A percentile compares a stretch with the other conserved stretches of the same genome.
Conservation (phyloP, 2,888 invertebrate species). For the Tenthredo livida region DNA sequence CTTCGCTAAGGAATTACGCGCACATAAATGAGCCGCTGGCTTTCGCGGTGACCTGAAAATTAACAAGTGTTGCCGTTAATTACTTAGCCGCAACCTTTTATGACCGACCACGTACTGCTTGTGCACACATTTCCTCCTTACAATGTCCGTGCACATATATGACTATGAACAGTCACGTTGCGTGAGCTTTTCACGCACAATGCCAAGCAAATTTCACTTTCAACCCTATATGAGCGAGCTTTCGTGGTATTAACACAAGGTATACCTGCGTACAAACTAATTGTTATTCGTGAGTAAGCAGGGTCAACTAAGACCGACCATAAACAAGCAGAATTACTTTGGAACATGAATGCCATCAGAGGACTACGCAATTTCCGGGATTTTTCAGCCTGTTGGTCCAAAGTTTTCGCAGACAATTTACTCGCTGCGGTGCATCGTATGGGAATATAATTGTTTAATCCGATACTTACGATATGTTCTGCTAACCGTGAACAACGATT, state of each 20-base stretch:
- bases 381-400: neutral
- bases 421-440: neutral
- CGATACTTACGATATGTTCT: neutral
- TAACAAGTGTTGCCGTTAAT: constrained; percentile 30
- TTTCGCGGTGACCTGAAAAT: constrained; percentile 10
- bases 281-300: constrained; percentile 32
- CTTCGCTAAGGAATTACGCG: neutral
- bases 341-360: neutral
- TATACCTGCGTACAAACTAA: constrained; percentile 2
- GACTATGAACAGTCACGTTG: constrained; percentile 13
- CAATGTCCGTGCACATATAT: neutral
- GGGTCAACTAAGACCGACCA: constrained; percentile 35
- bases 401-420: neutral
- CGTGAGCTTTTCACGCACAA: constrained; percentile 33
- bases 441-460: neutral
- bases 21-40: neutral
- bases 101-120: neutral
- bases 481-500: constrained; percentile 10
- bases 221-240: neutral
- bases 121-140: constrained; percentile 3
- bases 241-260: constrained; percentile 13
- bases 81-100: neutral
- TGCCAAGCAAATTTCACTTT: constrained; percentile 33
- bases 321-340: constrained; percentile 19
- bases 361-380: neutral